These are phyloP conservation scores for Thera obeliscata DNA, from an alignment of 2,888 invertebrate species.

Conservation along the genomic window DNA sequence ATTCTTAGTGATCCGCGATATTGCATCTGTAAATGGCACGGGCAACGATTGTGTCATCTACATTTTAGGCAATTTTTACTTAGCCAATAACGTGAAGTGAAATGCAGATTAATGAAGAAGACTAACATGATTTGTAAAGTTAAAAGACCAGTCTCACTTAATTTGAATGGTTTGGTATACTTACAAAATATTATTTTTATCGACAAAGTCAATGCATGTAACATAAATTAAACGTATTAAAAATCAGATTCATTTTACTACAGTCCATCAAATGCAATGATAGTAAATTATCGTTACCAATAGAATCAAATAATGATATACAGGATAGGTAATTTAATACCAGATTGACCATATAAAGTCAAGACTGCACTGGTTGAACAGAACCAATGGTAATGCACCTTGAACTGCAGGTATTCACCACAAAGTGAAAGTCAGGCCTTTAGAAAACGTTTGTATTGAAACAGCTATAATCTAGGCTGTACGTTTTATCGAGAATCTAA, in stretches of 20 bases:
- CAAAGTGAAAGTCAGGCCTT: slow-evolving; percentile 42
- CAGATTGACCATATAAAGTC: slow-evolving; percentile 5
- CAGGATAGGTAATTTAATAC: not conserved
- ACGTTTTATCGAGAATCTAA: slow-evolving; percentile 13
- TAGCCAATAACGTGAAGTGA: not conserved
- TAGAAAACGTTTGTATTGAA: slow-evolving; percentile 32
- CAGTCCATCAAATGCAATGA: not conserved
- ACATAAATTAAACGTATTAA: not conserved
- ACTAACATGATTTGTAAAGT: not conserved
- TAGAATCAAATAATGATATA: not conserved
- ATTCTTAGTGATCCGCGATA: slow-evolving; percentile 11
- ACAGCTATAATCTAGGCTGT: slow-evolving; percentile 21
- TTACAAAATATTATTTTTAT: not conserved
- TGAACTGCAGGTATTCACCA: slow-evolving; percentile 40
- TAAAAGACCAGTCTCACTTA: no score
- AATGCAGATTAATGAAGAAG: not conserved
- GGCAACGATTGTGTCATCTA: slow-evolving; percentile 17
- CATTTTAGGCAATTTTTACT: slow-evolving; percentile 14
- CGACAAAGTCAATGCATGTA: not conserved
- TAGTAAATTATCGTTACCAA: not conserved
- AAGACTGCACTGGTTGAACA: not conserved
- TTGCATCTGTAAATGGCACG: slow-evolving; percentile 14
- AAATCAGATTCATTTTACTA: no score
- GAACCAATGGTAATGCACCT: slow-evolving; percentile 33
- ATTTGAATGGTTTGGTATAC: not conserved